A percentile compares a stretch with the other conserved stretches of the same genome.
Conservation (phyloP, 2,888 invertebrate genomes). For the Caenorhabditis angaria region DNA sequence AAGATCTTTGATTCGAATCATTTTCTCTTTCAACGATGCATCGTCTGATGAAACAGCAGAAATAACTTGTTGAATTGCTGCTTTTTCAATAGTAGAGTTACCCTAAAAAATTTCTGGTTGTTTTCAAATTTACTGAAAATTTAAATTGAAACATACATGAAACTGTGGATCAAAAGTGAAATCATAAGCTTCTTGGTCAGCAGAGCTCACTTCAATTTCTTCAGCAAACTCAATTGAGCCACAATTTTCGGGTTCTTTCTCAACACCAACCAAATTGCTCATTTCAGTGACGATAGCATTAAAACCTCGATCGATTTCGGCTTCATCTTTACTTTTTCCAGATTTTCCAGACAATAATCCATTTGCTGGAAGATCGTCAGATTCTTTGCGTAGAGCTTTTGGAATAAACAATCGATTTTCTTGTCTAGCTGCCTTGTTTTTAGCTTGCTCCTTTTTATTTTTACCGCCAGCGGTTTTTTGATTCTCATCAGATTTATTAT, state of each 20-base stretch:
- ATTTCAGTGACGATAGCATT: conserved; percentile 1
- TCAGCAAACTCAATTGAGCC: conserved; percentile 27
- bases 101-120: not conserved
- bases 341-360: conserved; percentile 17
- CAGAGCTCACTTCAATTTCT: conserved; percentile 1
- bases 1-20: conserved; percentile 55
- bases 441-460: not conserved
- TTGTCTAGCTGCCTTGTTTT: conserved; percentile 10
- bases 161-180: conserved; percentile 54
- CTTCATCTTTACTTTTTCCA: conserved; percentile 1
- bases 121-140: not conserved
- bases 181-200: conserved; percentile 38
- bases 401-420: conserved; percentile 33
- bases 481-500: conserved; percentile 28
- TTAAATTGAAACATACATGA: conserved; percentile 17
- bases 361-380: conserved; percentile 35
- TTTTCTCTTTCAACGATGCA: conserved; percentile 55
- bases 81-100: conserved; percentile 13
- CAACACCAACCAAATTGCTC: not conserved
- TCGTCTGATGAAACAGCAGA: conserved; percentile 48
- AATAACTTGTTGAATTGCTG: conserved; percentile 26
- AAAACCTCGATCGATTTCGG: not conserved
- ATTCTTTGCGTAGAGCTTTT: conserved; percentile 38
- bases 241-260: not conserved
- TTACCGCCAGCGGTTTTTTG: conserved; percentile 37